Conservation (phyloP, 2,797 vertebrate species). For the Stomatorhinus walkeri region DNA sequence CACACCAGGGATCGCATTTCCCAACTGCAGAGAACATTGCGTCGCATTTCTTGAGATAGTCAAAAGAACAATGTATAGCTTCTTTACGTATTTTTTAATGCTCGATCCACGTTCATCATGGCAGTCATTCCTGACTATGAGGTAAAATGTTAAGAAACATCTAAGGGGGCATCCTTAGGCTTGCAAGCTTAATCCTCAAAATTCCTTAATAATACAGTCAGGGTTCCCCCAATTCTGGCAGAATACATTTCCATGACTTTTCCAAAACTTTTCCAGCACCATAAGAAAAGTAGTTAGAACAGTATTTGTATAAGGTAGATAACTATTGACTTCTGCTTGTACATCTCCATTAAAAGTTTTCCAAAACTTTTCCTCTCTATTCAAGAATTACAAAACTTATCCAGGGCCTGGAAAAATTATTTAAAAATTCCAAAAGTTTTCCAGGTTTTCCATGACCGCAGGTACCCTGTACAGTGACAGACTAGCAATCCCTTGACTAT, state of each 20-base stretch:
- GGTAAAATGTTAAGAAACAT: neutral
- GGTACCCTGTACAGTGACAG: neutral
- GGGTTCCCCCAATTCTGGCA: neutral
- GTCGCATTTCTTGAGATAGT: conserved; percentile 23
- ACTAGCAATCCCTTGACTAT: neutral
- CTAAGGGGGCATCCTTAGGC: neutral
- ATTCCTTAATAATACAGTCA: neutral
- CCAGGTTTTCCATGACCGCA: neutral
- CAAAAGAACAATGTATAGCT: neutral
- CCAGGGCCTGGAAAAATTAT: too few relatives aligned
- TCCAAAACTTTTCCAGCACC: neutral
- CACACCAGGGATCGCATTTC: conserved; percentile 43
- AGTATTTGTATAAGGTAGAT: neutral
- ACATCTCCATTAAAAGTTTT: neutral
- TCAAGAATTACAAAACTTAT: too few relatives aligned
- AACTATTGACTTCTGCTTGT: neutral
- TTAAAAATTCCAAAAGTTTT: neutral
- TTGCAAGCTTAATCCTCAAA: neutral
- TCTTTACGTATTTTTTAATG: neutral
- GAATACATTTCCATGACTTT: neutral
- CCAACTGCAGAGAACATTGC: conserved; percentile 33
- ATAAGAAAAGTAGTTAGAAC: neutral
- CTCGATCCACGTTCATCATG: neutral
- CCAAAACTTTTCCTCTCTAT: too few relatives aligned
- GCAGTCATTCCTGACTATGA: neutral